Percentiles rank a stretch among this genome's conserved stretches.
Evolutionary conservation across 2,113 vertebrate genomes (phyloP).

Genomic region (Phrynosoma blainvillii): DNA sequence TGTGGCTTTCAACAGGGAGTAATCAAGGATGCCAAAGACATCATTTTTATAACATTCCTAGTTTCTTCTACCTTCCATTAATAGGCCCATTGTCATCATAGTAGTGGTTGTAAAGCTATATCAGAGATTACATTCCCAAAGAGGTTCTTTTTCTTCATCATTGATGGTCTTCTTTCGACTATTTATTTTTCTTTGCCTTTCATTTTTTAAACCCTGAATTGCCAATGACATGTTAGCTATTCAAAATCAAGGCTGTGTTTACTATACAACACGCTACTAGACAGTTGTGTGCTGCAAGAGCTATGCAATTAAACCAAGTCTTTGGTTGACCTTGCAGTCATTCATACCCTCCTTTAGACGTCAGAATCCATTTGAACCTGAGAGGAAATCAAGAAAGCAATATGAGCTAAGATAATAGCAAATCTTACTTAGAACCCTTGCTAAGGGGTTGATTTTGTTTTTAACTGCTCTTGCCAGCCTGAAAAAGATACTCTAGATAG

Average conservation of each 20-base stretch:
- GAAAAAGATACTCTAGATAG: neutral
- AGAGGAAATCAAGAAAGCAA: neutral
- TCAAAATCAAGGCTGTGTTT: neutral
- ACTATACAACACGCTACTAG: neutral
- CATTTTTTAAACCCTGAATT: neutral
- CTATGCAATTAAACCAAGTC: neutral
- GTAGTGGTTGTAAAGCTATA: neutral
- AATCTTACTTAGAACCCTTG: neutral
- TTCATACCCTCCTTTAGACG: neutral
- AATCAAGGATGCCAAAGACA: neutral
- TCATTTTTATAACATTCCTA: neutral
- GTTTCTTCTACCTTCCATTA: neutral
- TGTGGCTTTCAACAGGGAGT: neutral
- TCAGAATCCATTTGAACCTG: neutral
- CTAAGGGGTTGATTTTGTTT: neutral
- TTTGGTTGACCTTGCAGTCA: neutral
- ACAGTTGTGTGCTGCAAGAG: neutral
- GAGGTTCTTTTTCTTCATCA: neutral
- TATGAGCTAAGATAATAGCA: neutral
- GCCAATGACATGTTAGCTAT: neutral
- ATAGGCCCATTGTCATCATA: neutral
- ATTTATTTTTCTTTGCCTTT: neutral
- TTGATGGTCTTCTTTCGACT: neutral
- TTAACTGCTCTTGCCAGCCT: neutral
- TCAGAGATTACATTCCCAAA: neutral